phyloP scores from a whole-genome alignment of 1,140 invertebrate species.

The Prorops nasuta region DNA sequence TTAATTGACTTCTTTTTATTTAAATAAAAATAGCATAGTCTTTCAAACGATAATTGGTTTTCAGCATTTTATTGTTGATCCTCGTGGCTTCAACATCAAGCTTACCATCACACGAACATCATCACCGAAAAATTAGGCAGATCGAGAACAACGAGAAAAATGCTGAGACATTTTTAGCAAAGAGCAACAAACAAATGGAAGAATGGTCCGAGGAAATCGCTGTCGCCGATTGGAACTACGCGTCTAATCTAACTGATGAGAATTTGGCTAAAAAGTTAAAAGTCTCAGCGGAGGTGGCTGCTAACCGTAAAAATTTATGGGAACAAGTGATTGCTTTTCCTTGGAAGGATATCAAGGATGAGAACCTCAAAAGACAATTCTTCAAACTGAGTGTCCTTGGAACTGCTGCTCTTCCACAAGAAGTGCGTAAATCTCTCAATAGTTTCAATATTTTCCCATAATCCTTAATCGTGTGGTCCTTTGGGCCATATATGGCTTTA shows the following conservation, averaged over 20 bases:
- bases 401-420: slow-evolving; percentile 67
- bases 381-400: slow-evolving; percentile 67
- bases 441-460: no score
- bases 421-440: no score
- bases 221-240: slow-evolving; percentile 68
- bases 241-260: slow-evolving; percentile 71
- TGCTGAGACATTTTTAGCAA: slow-evolving; percentile 61
- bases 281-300: slow-evolving; percentile 41
- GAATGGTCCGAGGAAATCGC: slow-evolving; percentile 59
- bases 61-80: slow-evolving; percentile 18
- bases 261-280: slow-evolving; percentile 63
- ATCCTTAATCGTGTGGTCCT: no score
- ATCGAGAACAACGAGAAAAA: slow-evolving; percentile 16
- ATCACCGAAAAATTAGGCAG: neutral
- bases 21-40: neutral
- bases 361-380: slow-evolving; percentile 65
- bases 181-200: slow-evolving; percentile 60
- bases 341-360: slow-evolving; percentile 64
- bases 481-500: no score
- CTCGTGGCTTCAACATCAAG: slow-evolving; percentile 1
- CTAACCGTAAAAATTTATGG: slow-evolving; percentile 52
- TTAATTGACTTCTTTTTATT: no score
- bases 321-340: slow-evolving; percentile 63
- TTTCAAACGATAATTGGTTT: neutral
- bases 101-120: neutral